Evolutionary conservation across 2,113 vertebrate species (phyloP).

Genomic region (Boleophthalmus pectinirostris): DNA sequence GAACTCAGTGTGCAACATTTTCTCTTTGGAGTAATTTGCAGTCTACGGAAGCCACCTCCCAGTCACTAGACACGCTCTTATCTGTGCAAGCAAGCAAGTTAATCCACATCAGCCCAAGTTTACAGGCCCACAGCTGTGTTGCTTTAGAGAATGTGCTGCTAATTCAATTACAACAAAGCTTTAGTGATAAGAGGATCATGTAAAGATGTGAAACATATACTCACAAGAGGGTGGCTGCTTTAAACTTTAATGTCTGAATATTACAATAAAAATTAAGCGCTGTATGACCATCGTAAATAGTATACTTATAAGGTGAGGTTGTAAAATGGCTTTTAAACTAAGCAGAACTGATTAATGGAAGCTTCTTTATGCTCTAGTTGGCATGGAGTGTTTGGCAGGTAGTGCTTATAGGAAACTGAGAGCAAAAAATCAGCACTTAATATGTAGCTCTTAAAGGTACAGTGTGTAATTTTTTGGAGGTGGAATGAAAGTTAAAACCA

Average conservation of each 20-base stretch:
- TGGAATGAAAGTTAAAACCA: too few species aligned
- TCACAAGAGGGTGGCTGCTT: conserved; percentile 1
- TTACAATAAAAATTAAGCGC: not conserved
- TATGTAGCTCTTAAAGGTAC: not conserved
- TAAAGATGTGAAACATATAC: conserved; percentile 22
- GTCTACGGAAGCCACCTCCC: conserved; percentile 23
- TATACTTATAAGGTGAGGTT: not conserved
- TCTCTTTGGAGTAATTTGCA: conserved; percentile 27
- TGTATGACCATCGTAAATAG: not conserved
- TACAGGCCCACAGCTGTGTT: conserved; percentile 14
- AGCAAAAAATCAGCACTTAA: not conserved
- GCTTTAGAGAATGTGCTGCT: conserved; percentile 14
- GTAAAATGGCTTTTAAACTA: conserved; percentile 14
- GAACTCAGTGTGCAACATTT: conserved; percentile 15
- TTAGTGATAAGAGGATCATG: conserved; percentile 34
- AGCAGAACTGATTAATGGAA: conserved; percentile 13
- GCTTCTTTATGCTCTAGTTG: conserved; percentile 29
- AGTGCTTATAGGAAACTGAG: conserved; percentile 10
- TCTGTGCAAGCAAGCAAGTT: conserved; percentile 17
- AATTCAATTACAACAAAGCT: conserved; percentile 32
- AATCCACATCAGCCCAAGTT: conserved; percentile 28
- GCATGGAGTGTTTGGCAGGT: conserved; percentile 13
- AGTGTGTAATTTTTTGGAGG: too few species aligned
- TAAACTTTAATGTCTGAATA: conserved; percentile 5
- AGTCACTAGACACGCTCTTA: conserved; percentile 18